Evolutionary conservation across 2,888 invertebrate species (phyloP).

Genomic region (Caenorhabditis sp.): DNA sequence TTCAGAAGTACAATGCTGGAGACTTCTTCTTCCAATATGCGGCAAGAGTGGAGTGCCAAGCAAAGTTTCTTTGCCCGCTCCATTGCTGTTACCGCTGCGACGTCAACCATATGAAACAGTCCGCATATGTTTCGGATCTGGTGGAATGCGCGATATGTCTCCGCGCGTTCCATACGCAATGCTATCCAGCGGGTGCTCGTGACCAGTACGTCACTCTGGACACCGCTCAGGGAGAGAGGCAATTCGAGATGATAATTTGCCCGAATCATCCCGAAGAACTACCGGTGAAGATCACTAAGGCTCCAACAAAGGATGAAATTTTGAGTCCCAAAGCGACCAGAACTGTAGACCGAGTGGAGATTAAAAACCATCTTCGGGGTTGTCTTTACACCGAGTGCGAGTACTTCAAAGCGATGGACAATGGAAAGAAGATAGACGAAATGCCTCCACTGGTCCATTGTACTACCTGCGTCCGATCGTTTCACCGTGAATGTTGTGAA

Average conservation of each 20-base stretch:
- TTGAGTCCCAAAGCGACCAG: no score
- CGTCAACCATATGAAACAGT: constrained; percentile 28
- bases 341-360: no score
- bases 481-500: constrained; percentile 28
- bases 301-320: no score
- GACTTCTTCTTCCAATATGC: constrained; percentile 26
- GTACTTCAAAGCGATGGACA: background rate
- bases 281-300: no score
- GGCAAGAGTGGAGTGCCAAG: constrained; percentile 42
- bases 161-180: constrained; percentile 41
- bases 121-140: constrained; percentile 20
- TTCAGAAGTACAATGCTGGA: constrained; percentile 49
- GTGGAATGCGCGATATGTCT: constrained; percentile 44
- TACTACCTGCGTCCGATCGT: constrained; percentile 21
- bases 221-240: background rate
- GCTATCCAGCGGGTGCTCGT: constrained; percentile 25
- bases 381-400: no score
- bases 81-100: constrained; percentile 49
- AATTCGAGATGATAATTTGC: constrained; percentile 27
- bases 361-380: no score
- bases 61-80: constrained; percentile 39
- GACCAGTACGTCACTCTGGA: constrained; percentile 12
- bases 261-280: constrained; percentile 3
- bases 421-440: background rate
- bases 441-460: constrained; percentile 14